Base-by-base conservation (phyloP, 2,888 invertebrate genomes). In the Andricus curvator region DNA sequence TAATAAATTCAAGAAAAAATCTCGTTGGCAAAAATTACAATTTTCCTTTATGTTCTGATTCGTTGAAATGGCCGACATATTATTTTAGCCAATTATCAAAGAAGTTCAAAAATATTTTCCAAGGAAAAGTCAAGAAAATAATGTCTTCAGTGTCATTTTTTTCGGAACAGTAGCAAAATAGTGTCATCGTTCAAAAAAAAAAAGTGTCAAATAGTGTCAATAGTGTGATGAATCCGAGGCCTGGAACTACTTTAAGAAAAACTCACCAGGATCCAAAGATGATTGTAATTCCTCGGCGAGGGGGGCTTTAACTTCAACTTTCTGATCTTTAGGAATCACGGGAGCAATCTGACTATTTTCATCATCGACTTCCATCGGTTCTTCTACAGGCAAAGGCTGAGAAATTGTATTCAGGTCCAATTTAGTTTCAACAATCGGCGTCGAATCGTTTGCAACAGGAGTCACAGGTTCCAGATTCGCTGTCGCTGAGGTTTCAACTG, bases 251-350 rank as follows among this genome's bases (percentile, higher is more conserved):
- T 83, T 81, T 65, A 17, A 64, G 1, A 70, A 51, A 29, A 81
- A 86, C 87, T 87, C 85, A 92, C 92, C 88, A 65, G 91, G 83
- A 87, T 91, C 91, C 64, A 91, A 79, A 41, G 90, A 86, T 41
- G 91, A 86, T 64, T 90, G 91, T 48, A 92, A 85, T 68, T 91
- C 90, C 20, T 92, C 91, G 15, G 87, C 82, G 4, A 85, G 82
- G 2, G 88, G 84, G 67, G 87, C 77, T 82, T 91, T 91, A 33
- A 78, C 74, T 8, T 84, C 86, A 1, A 84, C 22, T 82, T 90
- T 90, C 29, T 85, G 80, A 68, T 87, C 84, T 62, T 80, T 81
- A 25, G 80, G 48, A 74, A 64, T 64, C 33, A 70, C 86, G 81
- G 78, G 56, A n/a, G 78, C 25, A 15, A 81, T 56, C 20, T 77